Conservation (phyloP, 1,140 invertebrate species). For the Euura saliciscinereae region DNA sequence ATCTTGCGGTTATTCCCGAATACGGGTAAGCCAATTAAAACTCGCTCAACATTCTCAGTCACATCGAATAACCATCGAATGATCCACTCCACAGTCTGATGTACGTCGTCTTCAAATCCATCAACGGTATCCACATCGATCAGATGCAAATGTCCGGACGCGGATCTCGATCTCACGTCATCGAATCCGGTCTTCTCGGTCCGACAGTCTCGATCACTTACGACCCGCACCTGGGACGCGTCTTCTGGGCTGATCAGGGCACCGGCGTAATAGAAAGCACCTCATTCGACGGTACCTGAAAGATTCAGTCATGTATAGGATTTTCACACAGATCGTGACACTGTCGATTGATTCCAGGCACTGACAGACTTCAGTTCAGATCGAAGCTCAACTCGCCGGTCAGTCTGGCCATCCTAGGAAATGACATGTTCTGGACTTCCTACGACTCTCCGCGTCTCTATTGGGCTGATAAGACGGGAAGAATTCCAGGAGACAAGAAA, state of each 20-base stretch:
- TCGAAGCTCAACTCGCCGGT: constrained; percentile 52
- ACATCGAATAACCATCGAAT: neutral
- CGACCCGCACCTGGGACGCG: constrained; percentile 53
- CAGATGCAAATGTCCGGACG: constrained; percentile 65
- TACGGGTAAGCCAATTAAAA: constrained; percentile 59
- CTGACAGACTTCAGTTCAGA: constrained; percentile 39
- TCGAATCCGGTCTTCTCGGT: constrained; percentile 61
- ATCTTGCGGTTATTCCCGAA: constrained; percentile 67
- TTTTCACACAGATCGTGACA: constrained; percentile 17
- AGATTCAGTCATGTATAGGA: neutral
- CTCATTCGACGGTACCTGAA: constrained; percentile 58
- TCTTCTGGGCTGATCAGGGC: constrained; percentile 65
- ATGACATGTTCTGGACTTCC: constrained; percentile 61
- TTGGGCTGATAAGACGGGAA: constrained; percentile 65
- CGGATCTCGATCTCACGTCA: constrained; percentile 53
- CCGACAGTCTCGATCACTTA: constrained; percentile 62
- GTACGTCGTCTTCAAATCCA: constrained; percentile 65
- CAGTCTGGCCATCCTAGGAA: constrained; percentile 61
- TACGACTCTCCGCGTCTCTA: constrained; percentile 49
- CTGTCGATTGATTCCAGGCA: constrained; percentile 48
- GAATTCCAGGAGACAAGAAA: constrained; percentile 47
- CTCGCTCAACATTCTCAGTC: neutral
- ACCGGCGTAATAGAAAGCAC: constrained; percentile 63
- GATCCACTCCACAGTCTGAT: constrained; percentile 60
- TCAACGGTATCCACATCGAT: constrained; percentile 63